A percentile compares a stretch with the other conserved stretches of the same genome.
phyloP scores from a whole-genome alignment of 2,113 vertebrate species.

The Ahaetulla prasina region DNA sequence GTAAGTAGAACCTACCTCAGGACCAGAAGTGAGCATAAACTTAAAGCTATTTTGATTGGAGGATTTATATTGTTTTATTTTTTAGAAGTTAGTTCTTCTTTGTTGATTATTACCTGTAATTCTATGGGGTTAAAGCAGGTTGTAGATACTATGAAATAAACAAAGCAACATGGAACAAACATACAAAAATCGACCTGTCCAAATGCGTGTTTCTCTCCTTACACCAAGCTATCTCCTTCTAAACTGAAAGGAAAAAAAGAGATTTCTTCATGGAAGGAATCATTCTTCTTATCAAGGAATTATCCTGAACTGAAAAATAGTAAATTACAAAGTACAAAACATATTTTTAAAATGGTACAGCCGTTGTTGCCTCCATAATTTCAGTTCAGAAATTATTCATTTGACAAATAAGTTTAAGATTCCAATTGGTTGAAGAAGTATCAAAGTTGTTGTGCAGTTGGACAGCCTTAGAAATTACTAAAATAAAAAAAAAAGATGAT shows the following conservation, averaged over 20 bases:
- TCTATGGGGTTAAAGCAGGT: background rate
- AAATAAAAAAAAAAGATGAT: background rate
- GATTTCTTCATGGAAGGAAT: background rate
- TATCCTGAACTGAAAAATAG: background rate
- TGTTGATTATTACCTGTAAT: background rate
- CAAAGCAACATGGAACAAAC: background rate
- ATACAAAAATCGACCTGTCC: background rate
- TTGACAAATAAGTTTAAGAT: background rate
- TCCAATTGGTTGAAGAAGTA: background rate
- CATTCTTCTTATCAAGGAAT: background rate
- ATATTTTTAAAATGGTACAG: background rate
- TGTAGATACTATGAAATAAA: background rate
- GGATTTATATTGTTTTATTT: background rate
- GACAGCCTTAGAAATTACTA: background rate
- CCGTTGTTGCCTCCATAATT: background rate
- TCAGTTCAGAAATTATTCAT: background rate
- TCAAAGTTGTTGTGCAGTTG: background rate
- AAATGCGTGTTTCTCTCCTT: background rate
- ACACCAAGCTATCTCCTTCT: background rate
- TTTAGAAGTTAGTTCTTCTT: background rate
- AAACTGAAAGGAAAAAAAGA: background rate
- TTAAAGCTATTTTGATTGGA: background rate
- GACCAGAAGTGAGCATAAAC: background rate
- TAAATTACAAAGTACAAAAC: background rate
- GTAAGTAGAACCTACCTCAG: too few relatives aligned